Percentiles rank a stretch among this genome's conserved stretches.
Conservation (phyloP, 2,113 vertebrate genomes). For the Festucalex cinctus region DNA sequence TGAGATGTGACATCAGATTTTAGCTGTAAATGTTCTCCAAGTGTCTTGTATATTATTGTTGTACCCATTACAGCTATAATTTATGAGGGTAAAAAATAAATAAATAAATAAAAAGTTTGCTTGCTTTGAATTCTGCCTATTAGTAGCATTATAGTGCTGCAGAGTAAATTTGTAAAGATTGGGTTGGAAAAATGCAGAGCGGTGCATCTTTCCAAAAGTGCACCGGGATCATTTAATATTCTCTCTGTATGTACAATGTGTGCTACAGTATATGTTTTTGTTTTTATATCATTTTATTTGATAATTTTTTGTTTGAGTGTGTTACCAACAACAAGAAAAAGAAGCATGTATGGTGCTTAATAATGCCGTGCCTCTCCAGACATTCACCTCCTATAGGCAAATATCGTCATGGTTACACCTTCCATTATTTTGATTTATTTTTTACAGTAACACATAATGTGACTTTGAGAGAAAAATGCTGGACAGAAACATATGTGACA, state of each 20-base stretch:
- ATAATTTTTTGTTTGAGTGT: not conserved
- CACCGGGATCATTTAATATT: conserved; percentile 18
- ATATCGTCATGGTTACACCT: conserved; percentile 55
- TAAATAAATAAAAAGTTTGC: conserved; percentile 22
- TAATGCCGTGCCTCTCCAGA: conserved; percentile 54
- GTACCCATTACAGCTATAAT: conserved; percentile 13
- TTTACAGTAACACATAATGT: conserved; percentile 27
- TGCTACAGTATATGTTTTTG: conserved; percentile 12
- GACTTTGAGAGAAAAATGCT: conserved; percentile 41
- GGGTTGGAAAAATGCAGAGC: conserved; percentile 12
- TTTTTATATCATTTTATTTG: conserved; percentile 7
- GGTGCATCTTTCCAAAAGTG: conserved; percentile 20
- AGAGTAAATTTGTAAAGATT: conserved; percentile 22
- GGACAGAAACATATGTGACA: conserved; percentile 27
- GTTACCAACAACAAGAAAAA: not conserved
- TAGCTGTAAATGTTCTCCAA: conserved; percentile 26
- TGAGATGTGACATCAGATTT: conserved; percentile 23
- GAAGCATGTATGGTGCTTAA: conserved; percentile 47
- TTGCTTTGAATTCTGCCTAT: conserved; percentile 12
- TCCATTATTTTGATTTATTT: conserved; percentile 32
- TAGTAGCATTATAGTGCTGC: not conserved
- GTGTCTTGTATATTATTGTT: conserved; percentile 21
- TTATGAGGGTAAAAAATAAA: conserved; percentile 10
- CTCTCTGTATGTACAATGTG: conserved; percentile 21
- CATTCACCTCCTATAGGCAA: conserved; percentile 48